Evolutionary conservation across 2,797 vertebrate genomes (phyloP).

Genomic region (Antrozous pallidus): DNA sequence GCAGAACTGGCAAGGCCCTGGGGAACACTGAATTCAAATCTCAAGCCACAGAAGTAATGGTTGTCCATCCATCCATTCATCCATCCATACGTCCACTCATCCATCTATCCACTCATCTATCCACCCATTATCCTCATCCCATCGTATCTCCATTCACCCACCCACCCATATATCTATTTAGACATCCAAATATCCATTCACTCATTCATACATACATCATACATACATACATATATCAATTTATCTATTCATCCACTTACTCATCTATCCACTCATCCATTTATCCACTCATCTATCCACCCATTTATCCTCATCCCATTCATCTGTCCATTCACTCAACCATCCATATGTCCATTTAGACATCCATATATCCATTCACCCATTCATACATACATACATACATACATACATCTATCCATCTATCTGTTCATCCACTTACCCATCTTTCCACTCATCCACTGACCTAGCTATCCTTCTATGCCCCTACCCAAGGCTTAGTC

Average conservation of each 20-base stretch:
- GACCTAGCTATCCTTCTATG: rapidly evolving
- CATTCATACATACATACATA: rapidly evolving
- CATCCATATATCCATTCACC: too few species aligned
- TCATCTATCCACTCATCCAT: rapidly evolving
- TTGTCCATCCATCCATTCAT: not conserved
- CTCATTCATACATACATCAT: too few species aligned
- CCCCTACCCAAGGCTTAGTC: not conserved
- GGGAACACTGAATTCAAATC: not conserved
- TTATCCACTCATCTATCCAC: too few species aligned
- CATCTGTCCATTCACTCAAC: too few species aligned
- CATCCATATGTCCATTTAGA: too few species aligned
- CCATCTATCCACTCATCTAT: not conserved
- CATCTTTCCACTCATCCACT: not conserved
- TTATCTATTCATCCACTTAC: not conserved
- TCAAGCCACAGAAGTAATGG: not conserved
- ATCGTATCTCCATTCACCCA: too few species aligned
- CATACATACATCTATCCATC: rapidly evolving
- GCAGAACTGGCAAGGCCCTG: not conserved
- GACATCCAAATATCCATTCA: too few species aligned
- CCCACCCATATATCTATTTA: too few species aligned
- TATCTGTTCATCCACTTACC: rapidly evolving
- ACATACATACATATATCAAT: rapidly evolving
- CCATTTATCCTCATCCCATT: too few species aligned
- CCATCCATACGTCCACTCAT: not conserved
- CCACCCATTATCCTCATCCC: not conserved